phyloP scores from a whole-genome alignment of 2,888 invertebrate genomes.

The Drosophila birchii region DNA sequence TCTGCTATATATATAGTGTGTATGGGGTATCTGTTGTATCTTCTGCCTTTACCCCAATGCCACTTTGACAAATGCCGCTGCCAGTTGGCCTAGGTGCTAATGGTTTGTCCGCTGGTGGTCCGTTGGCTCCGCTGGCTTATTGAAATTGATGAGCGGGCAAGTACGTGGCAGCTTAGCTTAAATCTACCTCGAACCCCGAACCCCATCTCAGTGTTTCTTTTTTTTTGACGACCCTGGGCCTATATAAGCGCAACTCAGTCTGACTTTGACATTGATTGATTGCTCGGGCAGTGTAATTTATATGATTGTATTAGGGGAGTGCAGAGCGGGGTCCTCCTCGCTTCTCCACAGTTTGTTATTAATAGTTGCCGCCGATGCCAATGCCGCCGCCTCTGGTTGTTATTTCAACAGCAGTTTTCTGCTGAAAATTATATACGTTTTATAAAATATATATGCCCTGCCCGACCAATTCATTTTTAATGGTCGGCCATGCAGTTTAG shows the following conservation, averaged over 20 bases:
- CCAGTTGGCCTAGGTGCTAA: slow-evolving; percentile 72
- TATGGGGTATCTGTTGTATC: slow-evolving; percentile 14
- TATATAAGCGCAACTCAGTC: slow-evolving; percentile 51
- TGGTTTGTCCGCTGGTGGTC: slow-evolving; percentile 59
- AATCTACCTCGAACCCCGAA: slow-evolving; percentile 56
- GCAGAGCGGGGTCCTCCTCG: slow-evolving; percentile 33
- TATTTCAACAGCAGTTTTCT: slow-evolving; percentile 69
- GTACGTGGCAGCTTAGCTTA: slow-evolving; percentile 77
- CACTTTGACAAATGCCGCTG: slow-evolving; percentile 73
- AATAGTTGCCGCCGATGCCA: slow-evolving; percentile 59
- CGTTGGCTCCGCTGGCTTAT: slow-evolving; percentile 50
- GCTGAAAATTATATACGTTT: slow-evolving; percentile 66
- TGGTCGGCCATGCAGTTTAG: slow-evolving; percentile 52
- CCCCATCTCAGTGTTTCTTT: slow-evolving; percentile 1
- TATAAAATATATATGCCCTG: slow-evolving; percentile 59
- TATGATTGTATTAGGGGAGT: slow-evolving; percentile 72
- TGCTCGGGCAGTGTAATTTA: slow-evolving; percentile 75
- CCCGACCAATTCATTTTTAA: slow-evolving; percentile 67
- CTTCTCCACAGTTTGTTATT: slow-evolving; percentile 59
- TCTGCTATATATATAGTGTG: background rate
- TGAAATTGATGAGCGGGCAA: slow-evolving; percentile 78
- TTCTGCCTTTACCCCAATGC: background rate
- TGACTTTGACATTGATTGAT: slow-evolving; percentile 78
- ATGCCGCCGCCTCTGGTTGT: slow-evolving; percentile 49
- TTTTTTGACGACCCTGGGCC: slow-evolving; percentile 35